Base-by-base conservation (phyloP, 2,797 vertebrate species). In the Eulemur mongoz region DNA sequence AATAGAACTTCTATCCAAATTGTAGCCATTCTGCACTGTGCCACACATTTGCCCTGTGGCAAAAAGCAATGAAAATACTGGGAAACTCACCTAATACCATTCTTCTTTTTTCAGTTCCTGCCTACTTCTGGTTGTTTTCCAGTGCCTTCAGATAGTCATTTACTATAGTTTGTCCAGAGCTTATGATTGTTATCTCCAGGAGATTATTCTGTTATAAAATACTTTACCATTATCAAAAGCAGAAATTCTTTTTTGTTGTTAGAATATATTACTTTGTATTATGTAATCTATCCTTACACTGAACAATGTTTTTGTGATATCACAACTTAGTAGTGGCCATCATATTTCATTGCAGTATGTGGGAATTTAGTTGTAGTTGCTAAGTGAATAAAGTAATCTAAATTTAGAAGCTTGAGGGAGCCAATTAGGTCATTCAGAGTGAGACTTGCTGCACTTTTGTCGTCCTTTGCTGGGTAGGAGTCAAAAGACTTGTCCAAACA, bases 401-500 rank as follows among this genome's bases (percentile, higher is more conserved):
- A 63, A 92, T 45, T 87, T 73, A 50, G 40, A 72, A 89, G 50
- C 20, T 70, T 70, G 43, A 87, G 22, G 92, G 54, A n/a, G 15
- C 32, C 61, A 45, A 13, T 72, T 81, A 95, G 40, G 22, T 59
- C 67, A 65, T 85, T 43, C 30, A 78, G 5, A n/a, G 4, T 91
- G 40, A 97, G 11, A n/a, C 59, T 92, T 63, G 35, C 23, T 76
- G 35, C 27, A 61, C 8, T 72, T 97, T 72, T 52, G 57, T 43
- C 22, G 38, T 78, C 45, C 2, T 85, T 80, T 81, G 7, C 93
- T 88, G 38, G 18, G 25, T 61, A 65, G 35, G 20, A 79, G 75
- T 92, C n/a, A 88, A 78, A 96, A 92, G 69, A 43, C 32, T 69
- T 83, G 7, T 95, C 35, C 63, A 90, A 93, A 69, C 5, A 92